Evolutionary conservation across 2,113 vertebrate genomes (phyloP).

Genomic region (Thomomys bottae): DNA sequence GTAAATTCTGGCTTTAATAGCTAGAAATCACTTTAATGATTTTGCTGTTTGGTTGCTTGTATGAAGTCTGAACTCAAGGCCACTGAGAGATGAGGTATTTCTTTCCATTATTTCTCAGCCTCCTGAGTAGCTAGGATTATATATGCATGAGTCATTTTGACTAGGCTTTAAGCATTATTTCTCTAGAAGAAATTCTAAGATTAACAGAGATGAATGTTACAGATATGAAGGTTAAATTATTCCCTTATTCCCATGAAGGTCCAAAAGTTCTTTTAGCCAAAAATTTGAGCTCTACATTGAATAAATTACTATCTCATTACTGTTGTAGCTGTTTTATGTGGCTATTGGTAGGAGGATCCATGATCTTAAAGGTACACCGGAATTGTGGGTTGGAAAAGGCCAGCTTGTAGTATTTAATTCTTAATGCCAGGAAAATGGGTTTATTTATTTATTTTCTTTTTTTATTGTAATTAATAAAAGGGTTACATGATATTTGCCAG

Average conservation of each 20-base stretch:
- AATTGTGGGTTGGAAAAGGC: neutral
- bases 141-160: no score
- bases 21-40: constrained; percentile 4
- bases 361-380: constrained; percentile 7
- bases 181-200: constrained; percentile 21
- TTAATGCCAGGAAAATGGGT: no score
- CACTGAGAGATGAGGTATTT: neutral
- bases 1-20: neutral
- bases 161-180: neutral
- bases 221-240: neutral
- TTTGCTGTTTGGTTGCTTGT: neutral
- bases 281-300: neutral
- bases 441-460: neutral
- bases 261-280: neutral
- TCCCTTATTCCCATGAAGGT: neutral
- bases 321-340: neutral
- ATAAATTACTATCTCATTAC: neutral
- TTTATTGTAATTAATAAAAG: no score
- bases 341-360: neutral
- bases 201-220: constrained; percentile 19
- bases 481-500: no score
- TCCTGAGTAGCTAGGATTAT: no score
- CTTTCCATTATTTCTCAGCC: no score
- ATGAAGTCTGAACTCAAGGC: neutral
- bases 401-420: constrained; percentile 3